phyloP scores from a whole-genome alignment of 2,113 vertebrate species.

The Pygoscelis adeliae region DNA sequence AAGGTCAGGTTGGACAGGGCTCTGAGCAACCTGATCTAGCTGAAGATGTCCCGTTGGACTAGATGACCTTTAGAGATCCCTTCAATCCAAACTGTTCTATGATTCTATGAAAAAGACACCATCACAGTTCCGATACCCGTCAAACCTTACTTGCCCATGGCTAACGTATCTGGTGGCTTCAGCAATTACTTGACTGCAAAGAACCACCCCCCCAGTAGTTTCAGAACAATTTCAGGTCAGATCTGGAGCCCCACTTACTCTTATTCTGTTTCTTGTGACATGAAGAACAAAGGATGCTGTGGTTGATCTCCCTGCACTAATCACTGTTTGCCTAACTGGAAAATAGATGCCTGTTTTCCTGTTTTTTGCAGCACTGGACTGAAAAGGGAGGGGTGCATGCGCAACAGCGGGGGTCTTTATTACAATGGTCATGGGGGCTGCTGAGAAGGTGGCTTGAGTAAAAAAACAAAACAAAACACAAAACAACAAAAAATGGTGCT shows the following conservation, averaged over 20 bases:
- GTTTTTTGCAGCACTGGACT: background rate
- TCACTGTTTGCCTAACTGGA: background rate
- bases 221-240: background rate
- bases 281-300: background rate
- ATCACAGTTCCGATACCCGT: background rate
- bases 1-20: background rate
- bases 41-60: background rate
- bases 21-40: background rate
- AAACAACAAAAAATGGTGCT: background rate
- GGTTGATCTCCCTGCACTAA: background rate
- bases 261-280: background rate
- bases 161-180: background rate
- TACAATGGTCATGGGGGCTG: background rate
- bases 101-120: background rate
- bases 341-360: background rate
- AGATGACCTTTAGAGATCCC: background rate
- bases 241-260: background rate
- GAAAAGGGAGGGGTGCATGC: background rate
- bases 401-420: background rate
- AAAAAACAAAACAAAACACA: background rate
- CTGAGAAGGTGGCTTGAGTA: background rate
- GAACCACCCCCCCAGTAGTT: background rate
- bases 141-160: background rate
- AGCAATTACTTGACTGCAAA: background rate
- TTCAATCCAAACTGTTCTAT: background rate